Conservation (phyloP, 2,888 invertebrate genomes). For the Urechis unicinctus region DNA sequence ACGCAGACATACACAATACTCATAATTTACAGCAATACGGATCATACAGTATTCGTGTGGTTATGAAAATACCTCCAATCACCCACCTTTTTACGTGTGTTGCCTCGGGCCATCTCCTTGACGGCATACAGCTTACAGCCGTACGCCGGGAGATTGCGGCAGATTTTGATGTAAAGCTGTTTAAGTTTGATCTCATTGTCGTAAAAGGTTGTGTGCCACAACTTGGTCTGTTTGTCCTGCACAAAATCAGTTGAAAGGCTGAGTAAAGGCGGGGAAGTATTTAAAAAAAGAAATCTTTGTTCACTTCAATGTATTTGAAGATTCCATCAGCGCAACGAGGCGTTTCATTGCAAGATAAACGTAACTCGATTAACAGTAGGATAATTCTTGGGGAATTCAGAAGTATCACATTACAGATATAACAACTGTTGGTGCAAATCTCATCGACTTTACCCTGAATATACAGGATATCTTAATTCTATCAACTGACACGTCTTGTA, state of each 20-base stretch:
- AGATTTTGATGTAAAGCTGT: constrained; percentile 61
- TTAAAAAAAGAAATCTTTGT: background rate
- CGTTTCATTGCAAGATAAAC: background rate
- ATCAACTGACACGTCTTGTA: too few species aligned
- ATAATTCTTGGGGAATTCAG: background rate
- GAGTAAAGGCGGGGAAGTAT: background rate
- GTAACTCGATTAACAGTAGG: background rate
- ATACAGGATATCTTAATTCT: too few species aligned
- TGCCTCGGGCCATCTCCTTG: constrained; percentile 59
- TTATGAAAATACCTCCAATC: background rate
- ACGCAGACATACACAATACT: too few species aligned
- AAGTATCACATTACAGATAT: background rate
- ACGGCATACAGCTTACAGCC: constrained; percentile 61
- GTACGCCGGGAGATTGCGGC: constrained; percentile 59
- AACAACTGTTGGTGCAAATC: too few species aligned
- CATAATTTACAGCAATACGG: too few species aligned
- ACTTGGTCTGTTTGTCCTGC: constrained; percentile 61
- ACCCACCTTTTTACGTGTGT: constrained; percentile 59
- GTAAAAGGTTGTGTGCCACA: constrained; percentile 61
- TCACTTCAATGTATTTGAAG: background rate
- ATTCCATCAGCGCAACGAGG: background rate
- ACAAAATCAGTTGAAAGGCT: constrained; percentile 14
- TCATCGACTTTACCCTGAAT: too few species aligned
- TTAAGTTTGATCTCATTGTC: constrained; percentile 61
- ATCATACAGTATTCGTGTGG: too few species aligned